Percentiles rank a stretch among this genome's conserved stretches.
These are phyloP conservation scores for Nyctalus aviator DNA, from an alignment of 2,797 vertebrate species.

Conservation along the genomic window DNA sequence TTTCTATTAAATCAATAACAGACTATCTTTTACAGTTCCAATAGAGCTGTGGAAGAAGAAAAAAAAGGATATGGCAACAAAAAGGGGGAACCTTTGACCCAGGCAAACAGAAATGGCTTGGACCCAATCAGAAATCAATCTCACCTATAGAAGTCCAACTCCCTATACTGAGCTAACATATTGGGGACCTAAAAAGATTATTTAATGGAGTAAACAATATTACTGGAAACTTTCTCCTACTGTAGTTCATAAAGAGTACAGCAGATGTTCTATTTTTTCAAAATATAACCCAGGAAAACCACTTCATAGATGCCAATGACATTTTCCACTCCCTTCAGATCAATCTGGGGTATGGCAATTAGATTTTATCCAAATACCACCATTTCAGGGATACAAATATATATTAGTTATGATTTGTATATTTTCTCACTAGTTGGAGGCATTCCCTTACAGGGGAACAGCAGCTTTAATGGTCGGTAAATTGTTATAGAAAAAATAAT, in stretches of 20 bases:
- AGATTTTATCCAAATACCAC: neutral
- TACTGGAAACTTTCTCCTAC: neutral
- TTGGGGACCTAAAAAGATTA: neutral
- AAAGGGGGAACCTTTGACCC: neutral
- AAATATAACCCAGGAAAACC: neutral
- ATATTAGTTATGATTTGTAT: neutral
- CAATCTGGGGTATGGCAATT: neutral
- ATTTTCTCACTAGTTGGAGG: neutral
- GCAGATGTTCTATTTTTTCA: neutral
- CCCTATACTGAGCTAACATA: neutral
- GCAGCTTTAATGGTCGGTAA: neutral
- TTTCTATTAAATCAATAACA: neutral
- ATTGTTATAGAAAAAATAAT: neutral
- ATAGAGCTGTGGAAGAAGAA: neutral
- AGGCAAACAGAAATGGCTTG: neutral
- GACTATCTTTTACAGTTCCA: neutral
- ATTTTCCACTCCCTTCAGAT: neutral
- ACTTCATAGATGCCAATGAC: neutral
- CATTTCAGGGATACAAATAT: neutral
- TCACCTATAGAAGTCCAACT: neutral
- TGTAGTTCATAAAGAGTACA: neutral
- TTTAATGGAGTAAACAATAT: neutral
- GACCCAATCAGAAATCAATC: neutral
- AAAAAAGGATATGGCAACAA: neutral
- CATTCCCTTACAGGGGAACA: neutral